These are phyloP conservation scores for Chrysopa pallens DNA, from an alignment of 1,140 invertebrate genomes.

Conservation along the genomic window DNA sequence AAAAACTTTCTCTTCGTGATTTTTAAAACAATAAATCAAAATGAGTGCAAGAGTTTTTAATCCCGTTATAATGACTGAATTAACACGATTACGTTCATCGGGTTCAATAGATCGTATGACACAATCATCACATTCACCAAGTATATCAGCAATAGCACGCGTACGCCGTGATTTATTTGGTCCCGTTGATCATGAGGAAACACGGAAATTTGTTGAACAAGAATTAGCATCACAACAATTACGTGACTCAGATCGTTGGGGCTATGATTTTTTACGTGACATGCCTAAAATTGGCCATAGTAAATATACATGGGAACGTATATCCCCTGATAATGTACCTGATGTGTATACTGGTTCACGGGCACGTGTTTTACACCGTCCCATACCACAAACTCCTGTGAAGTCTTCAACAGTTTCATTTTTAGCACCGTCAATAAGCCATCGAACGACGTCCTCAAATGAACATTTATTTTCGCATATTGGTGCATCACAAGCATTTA, in stretches of 20 bases:
- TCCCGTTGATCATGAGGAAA: constrained; percentile 22
- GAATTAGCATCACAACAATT: constrained; percentile 16
- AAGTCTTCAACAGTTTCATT: no score
- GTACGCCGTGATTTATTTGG: constrained; percentile 22
- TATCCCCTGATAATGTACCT: neutral
- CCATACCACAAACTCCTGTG: neutral
- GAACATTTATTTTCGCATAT: no score
- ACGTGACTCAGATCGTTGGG: constrained; percentile 18
- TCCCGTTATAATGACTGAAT: constrained; percentile 1
- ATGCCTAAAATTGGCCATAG: constrained; percentile 7
- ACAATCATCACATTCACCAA: neutral
- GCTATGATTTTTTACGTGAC: constrained; percentile 21
- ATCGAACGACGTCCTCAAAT: no score
- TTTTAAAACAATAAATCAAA: neutral
- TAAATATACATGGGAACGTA: neutral
- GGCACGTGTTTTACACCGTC: neutral
- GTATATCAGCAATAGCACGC: constrained; percentile 2
- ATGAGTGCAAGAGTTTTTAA: constrained; percentile 8
- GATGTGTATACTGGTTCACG: neutral
- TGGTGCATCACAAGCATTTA: no score
- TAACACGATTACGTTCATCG: neutral
- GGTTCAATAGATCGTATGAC: constrained; percentile 1
- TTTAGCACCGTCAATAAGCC: no score
- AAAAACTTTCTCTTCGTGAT: no score
- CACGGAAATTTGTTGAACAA: constrained; percentile 17